Evolutionary conservation across 2,113 vertebrate species (phyloP).

Genomic region (Bubo bubo): DNA sequence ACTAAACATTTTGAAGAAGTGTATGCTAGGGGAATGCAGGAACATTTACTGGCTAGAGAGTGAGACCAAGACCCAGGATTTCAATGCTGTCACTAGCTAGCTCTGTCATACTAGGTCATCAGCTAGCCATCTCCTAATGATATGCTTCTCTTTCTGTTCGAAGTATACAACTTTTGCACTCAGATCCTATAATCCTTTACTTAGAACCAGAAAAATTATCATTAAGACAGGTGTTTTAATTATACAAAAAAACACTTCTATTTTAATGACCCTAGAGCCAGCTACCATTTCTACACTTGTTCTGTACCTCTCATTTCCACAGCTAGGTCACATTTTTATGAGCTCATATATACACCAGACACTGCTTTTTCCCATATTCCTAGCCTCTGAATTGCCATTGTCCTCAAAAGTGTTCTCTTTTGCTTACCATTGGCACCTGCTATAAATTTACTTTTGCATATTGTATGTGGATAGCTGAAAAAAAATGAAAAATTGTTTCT

Average conservation of each 20-base stretch:
- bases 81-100: neutral
- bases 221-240: neutral
- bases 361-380: neutral
- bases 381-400: neutral
- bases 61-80: neutral
- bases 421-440: neutral
- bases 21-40: neutral
- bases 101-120: neutral
- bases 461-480: neutral
- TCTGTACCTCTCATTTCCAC: neutral
- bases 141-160: neutral
- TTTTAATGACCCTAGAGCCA: neutral
- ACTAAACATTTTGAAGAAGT: neutral
- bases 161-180: neutral
- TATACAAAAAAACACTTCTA: neutral
- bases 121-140: neutral
- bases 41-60: neutral
- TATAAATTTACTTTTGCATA: neutral
- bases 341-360: neutral
- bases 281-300: neutral
- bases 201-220: neutral
- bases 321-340: neutral
- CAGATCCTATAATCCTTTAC: neutral
- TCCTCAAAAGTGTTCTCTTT: neutral
- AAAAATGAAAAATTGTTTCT: neutral